Evolutionary conservation across 2,888 invertebrate genomes (phyloP).

Genomic region (Dasysyrphus tricinctus): DNA sequence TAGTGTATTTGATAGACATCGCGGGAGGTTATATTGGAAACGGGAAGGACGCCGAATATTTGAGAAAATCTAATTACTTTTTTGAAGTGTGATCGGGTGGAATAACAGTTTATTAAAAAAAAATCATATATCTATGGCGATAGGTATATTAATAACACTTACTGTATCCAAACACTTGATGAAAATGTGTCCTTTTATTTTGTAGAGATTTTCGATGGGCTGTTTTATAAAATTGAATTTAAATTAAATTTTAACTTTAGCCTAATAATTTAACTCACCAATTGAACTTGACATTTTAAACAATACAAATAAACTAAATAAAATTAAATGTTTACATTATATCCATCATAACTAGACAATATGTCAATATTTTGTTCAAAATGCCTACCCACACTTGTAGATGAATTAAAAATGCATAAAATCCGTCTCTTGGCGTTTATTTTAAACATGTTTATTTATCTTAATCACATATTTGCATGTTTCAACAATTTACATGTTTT

Average conservation of each 20-base stretch:
- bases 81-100: no score
- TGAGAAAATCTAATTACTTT: constrained; percentile 80
- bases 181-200: constrained; percentile 26
- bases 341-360: background rate
- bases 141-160: background rate
- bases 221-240: background rate
- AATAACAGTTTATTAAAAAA: background rate
- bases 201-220: background rate
- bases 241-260: background rate
- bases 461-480: constrained; percentile 49
- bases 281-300: constrained; percentile 42
- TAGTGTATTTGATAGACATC: constrained; percentile 78
- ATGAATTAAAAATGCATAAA: constrained; percentile 11
- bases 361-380: background rate
- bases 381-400: no score
- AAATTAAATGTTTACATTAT: background rate
- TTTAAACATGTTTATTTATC: constrained; percentile 46
- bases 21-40: constrained; percentile 77
- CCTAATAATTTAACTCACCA: constrained; percentile 33
- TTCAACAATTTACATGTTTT: constrained; percentile 29
- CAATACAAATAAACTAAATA: background rate
- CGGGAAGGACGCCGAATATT: constrained; percentile 80
- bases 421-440: background rate
- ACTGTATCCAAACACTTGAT: constrained; percentile 51
- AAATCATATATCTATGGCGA: background rate